Evolutionary conservation across 1,140 invertebrate genomes (phyloP).

Genomic region (Riptortus pedestris): DNA sequence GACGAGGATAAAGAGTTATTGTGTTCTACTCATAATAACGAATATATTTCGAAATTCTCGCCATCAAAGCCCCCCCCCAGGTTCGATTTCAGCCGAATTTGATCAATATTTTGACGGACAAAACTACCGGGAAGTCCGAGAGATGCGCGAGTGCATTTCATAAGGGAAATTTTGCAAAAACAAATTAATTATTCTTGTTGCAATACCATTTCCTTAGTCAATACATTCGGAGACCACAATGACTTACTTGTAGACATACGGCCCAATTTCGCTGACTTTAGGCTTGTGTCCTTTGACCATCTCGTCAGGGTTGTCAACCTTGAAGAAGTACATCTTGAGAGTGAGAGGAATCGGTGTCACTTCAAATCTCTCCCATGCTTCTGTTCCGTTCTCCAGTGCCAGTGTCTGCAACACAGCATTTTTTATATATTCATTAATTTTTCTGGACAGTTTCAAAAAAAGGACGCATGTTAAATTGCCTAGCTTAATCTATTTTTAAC

Average conservation of each 20-base stretch:
- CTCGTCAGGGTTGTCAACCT: constrained; percentile 20
- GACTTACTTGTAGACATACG: constrained; percentile 25
- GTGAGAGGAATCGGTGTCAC: constrained; percentile 17
- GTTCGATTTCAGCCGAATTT: too few relatives aligned
- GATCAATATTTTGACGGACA: too few relatives aligned
- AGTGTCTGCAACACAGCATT: constrained; percentile 18
- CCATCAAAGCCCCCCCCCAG: too few relatives aligned
- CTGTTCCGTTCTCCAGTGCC: constrained; percentile 20
- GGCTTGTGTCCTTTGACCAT: constrained; percentile 18
- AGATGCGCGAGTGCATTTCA: too few relatives aligned
- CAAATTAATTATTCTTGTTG: too few relatives aligned
- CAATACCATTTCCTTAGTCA: too few relatives aligned
- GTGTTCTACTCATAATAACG: too few relatives aligned
- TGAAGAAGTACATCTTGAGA: constrained; percentile 23
- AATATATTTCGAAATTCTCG: too few relatives aligned
- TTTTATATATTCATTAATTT: not conserved
- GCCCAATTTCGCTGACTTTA: constrained; percentile 13
- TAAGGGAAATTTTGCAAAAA: too few relatives aligned
- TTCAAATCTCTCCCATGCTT: constrained; percentile 19
- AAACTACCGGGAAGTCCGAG: too few relatives aligned
- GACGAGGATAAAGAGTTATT: too few relatives aligned
- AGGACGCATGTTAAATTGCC: not conserved
- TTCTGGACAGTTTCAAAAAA: not conserved
- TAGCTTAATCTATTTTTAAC: not conserved
- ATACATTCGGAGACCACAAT: too few relatives aligned